Base-by-base conservation (phyloP, 2,888 invertebrate species). In the Ametastegia equiseti region DNA sequence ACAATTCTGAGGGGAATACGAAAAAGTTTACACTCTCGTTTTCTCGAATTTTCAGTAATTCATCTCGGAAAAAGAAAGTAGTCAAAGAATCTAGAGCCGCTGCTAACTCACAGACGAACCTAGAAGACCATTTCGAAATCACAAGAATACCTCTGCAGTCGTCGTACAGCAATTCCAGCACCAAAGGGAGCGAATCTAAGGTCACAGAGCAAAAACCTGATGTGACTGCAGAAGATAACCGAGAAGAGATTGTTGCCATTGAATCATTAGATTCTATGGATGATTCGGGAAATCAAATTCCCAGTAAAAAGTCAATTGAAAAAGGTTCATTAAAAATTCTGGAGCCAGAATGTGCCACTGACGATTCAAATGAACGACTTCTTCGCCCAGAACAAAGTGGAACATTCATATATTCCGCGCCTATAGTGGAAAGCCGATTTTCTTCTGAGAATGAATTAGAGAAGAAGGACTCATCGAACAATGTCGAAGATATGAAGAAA, bases 31-130 rank as follows among this genome's bases (percentile, higher is more conserved):
- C 75, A 50, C 33, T 45, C 23, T 75, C 75, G 9, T 75, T 75
- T 13, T 75, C 75, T 54, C 30, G 36, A 13, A 75, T 75, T 54
- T 75, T 75, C 54, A 75, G 54, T 23, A 75, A 23, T 50, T 54
- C 50, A 36, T 39, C 54, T 5, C 33, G 36, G 19, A 75, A 54
- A 54, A 75, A 19, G 36, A 73, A 23, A 15, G 45, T 27, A 1
- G 47, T 13, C 6, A 45, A 33, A 23, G 50, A 50, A 2, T 73
- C 36, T 50, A 54, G 19, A 36, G 33, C 45, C 36, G 19, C 75
- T n/a, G 36, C 36, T 23, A 36, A 33, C 36, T 50, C 75, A 13
- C 33, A 54, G 23, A 23, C 13, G 19, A 75, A 23, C 36, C 19
- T 19, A 13, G 50, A 75, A 19, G 75, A 54, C n/a, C 50, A 75